phyloP scores from a whole-genome alignment of 2,113 vertebrate species.

The Sardina pilchardus region DNA sequence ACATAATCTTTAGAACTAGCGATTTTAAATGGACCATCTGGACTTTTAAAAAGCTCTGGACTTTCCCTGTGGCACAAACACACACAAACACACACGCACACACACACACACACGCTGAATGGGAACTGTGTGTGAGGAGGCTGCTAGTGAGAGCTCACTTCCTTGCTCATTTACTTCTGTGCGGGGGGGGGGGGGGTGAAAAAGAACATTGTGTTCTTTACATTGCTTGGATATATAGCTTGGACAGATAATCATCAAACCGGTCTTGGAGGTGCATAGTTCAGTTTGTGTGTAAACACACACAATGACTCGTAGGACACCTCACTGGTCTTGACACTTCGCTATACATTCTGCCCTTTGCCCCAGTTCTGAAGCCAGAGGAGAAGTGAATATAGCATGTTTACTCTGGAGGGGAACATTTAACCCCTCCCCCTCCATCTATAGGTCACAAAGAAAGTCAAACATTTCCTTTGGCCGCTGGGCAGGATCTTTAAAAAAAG shows the following conservation, averaged over 20 bases:
- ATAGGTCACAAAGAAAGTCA: not conserved
- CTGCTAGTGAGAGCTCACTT: not conserved
- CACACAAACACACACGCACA: not conserved
- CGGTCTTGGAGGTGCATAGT: not conserved
- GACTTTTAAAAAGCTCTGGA: not conserved
- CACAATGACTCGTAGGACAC: not conserved
- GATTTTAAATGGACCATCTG: not conserved
- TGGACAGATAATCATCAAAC: slow-evolving; percentile 8
- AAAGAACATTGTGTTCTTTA: slow-evolving; percentile 11
- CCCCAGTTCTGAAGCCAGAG: not conserved
- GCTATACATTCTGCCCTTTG: not conserved
- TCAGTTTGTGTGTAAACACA: not conserved
- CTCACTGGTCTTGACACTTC: not conserved
- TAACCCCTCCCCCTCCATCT: not conserved
- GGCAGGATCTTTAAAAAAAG: not conserved
- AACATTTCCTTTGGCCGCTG: not conserved
- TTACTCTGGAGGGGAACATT: not conserved
- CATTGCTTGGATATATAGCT: not conserved
- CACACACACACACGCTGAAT: not conserved
- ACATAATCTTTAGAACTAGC: not conserved
- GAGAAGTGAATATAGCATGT: not conserved
- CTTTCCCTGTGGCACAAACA: not conserved
- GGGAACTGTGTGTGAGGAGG: not conserved
- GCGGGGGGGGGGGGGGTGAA: not conserved
- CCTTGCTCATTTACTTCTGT: not conserved